Base-by-base conservation (phyloP, 2,888 invertebrate genomes). In the Thecophora atra region DNA sequence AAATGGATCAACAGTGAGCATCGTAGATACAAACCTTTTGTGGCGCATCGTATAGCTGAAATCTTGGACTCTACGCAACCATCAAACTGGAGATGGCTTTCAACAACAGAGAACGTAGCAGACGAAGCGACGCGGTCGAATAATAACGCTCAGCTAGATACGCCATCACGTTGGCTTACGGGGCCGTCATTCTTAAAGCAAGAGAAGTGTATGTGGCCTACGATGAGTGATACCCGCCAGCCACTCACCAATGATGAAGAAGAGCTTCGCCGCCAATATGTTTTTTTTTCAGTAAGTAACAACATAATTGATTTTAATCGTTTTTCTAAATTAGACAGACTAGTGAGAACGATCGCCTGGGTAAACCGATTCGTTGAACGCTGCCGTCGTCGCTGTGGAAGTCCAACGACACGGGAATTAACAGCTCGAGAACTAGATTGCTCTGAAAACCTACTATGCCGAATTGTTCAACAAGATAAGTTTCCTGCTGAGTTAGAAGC, bases 21-120 rank as follows among this genome's bases (percentile, higher is more conserved):
- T 19, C 75, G 75, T 15, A 70, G 73, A 6, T 76, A 74, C 51
- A 77, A 76, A 68, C 76, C 78, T 19, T 80, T 77, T 65, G 77
- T 78, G 19, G 76, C 79, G 1, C 75, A 76, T 69, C 19, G 54
- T 8, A 26, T 62, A 11, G 62, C 42, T 7, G 62, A 62, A 62
- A 62, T 42, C 11, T 42, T 62, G 28, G 62, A 30, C 8, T 28
- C 62, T 24, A 13, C 52, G 2, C 15, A 15, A 17, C 52, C 42
- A 13, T 4, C 17, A n/a, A 54, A 69, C 1, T 72, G 69, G 63
- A 64, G 68, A 15, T 56, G 63, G 58, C 15, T 72, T n/a, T 44
- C 68, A 7, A 52, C 54, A 3, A 11, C 19, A 2, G 51, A 63
- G 17, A 68, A 68, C 30, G 8, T 68, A 7, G 62, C 63, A 4